Evolutionary conservation across 1,140 invertebrate genomes (phyloP).

Genomic region (Drosophila nikananu): DNA sequence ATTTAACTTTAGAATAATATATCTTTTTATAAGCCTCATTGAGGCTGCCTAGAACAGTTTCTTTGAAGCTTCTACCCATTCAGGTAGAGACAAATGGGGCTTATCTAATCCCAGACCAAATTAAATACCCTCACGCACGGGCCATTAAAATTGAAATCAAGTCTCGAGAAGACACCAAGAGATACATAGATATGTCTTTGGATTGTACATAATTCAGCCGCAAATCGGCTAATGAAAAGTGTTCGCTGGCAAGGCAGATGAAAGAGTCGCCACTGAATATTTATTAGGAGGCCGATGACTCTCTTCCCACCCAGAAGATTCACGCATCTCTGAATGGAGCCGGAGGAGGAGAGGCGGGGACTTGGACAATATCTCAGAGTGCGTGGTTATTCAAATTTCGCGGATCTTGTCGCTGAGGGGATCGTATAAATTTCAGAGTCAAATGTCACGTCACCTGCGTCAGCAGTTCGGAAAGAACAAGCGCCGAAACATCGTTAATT

Average conservation of each 20-base stretch:
- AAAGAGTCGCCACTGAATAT: slow-evolving; percentile 56
- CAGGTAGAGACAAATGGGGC: slow-evolving; percentile 23
- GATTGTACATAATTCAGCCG: slow-evolving; percentile 10
- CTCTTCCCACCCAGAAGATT: slow-evolving; percentile 24
- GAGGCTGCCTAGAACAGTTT: neutral
- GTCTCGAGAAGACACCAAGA: slow-evolving; percentile 12
- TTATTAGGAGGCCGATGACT: slow-evolving; percentile 49
- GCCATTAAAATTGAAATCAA: slow-evolving; percentile 77
- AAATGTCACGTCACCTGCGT: slow-evolving; percentile 74
- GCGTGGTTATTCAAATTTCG: slow-evolving; percentile 73
- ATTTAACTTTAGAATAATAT: neutral
- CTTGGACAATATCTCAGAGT: slow-evolving; percentile 27
- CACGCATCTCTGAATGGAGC: slow-evolving; percentile 32
- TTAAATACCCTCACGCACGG: slow-evolving; percentile 70
- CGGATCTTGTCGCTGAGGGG: slow-evolving; percentile 60
- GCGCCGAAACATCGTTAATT: slow-evolving; percentile 69
- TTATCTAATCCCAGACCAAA: slow-evolving; percentile 63
- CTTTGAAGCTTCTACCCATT: neutral
- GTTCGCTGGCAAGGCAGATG: slow-evolving; percentile 6
- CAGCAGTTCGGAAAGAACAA: slow-evolving; percentile 56
- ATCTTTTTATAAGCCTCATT: neutral
- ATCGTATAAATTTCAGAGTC: slow-evolving; percentile 51
- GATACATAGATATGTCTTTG: neutral
- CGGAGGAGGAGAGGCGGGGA: slow-evolving; percentile 3
- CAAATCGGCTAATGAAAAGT: slow-evolving; percentile 46